These are phyloP conservation scores for Staurois parvus DNA, from an alignment of 2,797 vertebrate genomes.

Conservation along the genomic window DNA sequence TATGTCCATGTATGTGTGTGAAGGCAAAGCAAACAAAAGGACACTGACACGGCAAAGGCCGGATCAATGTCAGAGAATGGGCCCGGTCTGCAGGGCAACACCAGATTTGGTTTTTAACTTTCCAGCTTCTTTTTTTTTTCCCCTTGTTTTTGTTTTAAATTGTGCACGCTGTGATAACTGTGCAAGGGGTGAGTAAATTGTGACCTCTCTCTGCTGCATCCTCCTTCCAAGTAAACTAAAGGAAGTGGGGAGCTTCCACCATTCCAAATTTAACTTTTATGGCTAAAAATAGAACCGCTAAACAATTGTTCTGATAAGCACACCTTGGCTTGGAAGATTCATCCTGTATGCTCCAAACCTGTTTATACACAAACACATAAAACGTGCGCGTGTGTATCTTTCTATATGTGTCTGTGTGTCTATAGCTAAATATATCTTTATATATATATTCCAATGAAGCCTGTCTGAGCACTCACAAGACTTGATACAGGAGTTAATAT, in stretches of 20 bases:
- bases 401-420: too few relatives aligned
- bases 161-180: conserved; percentile 42
- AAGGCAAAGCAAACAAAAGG: neutral
- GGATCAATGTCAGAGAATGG: neutral
- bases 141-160: conserved; percentile 66
- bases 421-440: too few relatives aligned
- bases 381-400: neutral
- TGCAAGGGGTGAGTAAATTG: conserved; percentile 66
- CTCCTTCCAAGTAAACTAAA: conserved; percentile 71
- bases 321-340: neutral
- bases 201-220: conserved; percentile 74
- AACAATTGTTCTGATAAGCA: conserved; percentile 53
- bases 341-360: neutral
- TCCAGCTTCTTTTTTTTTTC: conserved; percentile 6
- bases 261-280: conserved; percentile 72
- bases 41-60: neutral
- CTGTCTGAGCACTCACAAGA: too few relatives aligned
- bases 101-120: neutral
- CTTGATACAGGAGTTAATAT: too few relatives aligned
- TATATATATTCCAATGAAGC: too few relatives aligned
- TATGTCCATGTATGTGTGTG: neutral
- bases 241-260: conserved; percentile 74
- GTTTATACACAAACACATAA: neutral
- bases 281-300: conserved; percentile 65
- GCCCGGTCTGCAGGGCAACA: neutral